phyloP scores from a whole-genome alignment of 2,113 vertebrate species.

The Spilogale gracilis region DNA sequence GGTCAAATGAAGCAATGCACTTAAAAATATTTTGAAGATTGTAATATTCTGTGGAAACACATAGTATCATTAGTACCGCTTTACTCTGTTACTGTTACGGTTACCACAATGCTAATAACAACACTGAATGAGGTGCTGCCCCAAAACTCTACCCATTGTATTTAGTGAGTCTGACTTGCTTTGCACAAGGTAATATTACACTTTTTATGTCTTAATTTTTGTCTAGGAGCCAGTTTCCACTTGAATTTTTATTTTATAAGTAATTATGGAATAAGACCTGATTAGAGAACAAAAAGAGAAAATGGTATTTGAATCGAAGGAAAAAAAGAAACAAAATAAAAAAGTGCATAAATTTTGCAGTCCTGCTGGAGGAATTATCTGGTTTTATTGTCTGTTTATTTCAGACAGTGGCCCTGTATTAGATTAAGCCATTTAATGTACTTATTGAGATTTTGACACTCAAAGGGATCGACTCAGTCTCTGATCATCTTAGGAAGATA shows the following conservation, averaged over 20 bases:
- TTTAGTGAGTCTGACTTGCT: not conserved
- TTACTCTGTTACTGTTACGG: not conserved
- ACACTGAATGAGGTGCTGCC: not conserved
- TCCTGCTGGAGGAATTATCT: not conserved
- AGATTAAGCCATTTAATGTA: conserved; percentile 31
- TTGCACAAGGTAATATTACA: not conserved
- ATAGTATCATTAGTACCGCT: not conserved
- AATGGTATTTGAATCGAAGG: not conserved
- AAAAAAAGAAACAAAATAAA: not conserved
- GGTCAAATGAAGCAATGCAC: not conserved
- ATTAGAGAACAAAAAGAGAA: not conserved
- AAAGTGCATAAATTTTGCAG: not conserved
- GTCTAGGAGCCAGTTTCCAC: not conserved
- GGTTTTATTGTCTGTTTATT: conserved; percentile 38
- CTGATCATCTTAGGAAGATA: not conserved
- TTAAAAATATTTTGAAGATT: conserved; percentile 2
- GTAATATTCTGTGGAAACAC: not conserved
- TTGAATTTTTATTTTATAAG: not conserved
- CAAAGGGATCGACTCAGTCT: not conserved
- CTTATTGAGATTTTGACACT: not conserved
- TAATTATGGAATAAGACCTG: not conserved
- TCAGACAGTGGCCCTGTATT: not conserved
- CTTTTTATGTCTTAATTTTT: not conserved
- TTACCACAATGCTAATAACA: not conserved
- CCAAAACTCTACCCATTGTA: not conserved